Evolutionary conservation across 2,888 invertebrate species (phyloP), one percentile per base, ranked within the genome.

Genomic region (Caprella mutica): DNA sequence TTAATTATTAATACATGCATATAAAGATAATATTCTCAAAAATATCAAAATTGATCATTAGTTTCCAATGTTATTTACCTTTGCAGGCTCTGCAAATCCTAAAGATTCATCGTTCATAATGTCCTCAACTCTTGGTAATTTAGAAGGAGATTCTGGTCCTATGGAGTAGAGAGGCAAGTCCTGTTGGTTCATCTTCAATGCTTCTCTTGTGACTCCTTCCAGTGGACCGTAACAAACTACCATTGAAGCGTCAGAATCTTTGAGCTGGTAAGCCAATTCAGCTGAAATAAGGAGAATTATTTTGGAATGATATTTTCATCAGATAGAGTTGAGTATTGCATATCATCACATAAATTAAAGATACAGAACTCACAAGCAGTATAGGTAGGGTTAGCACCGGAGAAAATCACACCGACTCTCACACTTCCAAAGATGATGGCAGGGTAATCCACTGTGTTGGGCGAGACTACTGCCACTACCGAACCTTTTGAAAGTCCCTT

Each of bases 321-420:
- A n/a, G n/a, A n/a, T n/a, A n/a, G n/a, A n/a, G n/a, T n/a, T n/a
- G n/a, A n/a, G n/a, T n/a, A n/a, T n/a, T n/a, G n/a, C n/a, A n/a
- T n/a, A n/a, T n/a, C n/a, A n/a, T n/a, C n/a, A n/a, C n/a, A n/a
- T n/a, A n/a, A n/a, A n/a, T n/a, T n/a, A n/a, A n/a, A n/a, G n/a
- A n/a, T n/a, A n/a, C n/a, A n/a, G n/a, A n/a, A 44, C 44, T 44
- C 24, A 44, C 44, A 26, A 27, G 44, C 26, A 27, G 44, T 44
- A 27, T 44, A 44, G 44, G 29, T 29, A 30, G 48, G 48, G 30
- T 48, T 48, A 19, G 33, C 21, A 5, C 48, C 48, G n/a, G 48
- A 30, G 3, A 83, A 78, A 12, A 80, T 69, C 1, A 83, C 74
- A 1, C 84, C 85, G 42, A 85, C 86, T 67, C 81, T 81, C 29